Conservation (phyloP, 2,888 invertebrate genomes). For the Dascillus cervinus region DNA sequence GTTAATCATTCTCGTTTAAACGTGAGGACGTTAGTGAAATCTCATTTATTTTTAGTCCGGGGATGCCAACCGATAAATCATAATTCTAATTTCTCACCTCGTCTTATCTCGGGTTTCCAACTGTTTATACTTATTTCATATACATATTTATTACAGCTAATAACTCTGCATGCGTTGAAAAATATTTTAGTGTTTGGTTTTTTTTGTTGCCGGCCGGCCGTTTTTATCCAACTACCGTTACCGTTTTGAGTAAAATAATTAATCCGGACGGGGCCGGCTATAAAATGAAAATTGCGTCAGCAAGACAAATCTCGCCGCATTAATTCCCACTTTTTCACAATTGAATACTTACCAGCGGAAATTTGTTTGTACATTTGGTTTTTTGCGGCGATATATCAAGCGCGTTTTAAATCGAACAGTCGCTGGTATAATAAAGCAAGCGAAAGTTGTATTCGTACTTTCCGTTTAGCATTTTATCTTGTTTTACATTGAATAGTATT, state of each 20-base stretch:
- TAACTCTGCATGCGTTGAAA: slow-evolving; percentile 8
- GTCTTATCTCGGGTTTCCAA: slow-evolving; percentile 18
- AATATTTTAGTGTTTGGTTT: slow-evolving; percentile 5
- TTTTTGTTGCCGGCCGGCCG: slow-evolving; percentile 1
- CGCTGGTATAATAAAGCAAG: slow-evolving; percentile 24
- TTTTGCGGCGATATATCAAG: no score
- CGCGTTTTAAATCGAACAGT: no score
- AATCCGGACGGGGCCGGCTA: no score
- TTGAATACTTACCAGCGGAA: no score
- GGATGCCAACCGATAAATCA: slow-evolving; percentile 17
- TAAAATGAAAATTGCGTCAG: no score
- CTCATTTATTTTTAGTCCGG: slow-evolving; percentile 14
- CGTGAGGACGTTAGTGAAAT: slow-evolving; percentile 12
- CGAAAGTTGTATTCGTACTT: slow-evolving; percentile 24
- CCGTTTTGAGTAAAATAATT: no score
- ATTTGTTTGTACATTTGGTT: no score
- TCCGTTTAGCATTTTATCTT: slow-evolving; percentile 35
- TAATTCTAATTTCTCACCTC: slow-evolving; percentile 21
- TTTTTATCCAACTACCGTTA: no score
- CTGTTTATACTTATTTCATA: slow-evolving; percentile 17
- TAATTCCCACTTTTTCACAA: no score
- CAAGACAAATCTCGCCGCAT: no score
- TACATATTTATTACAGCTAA: slow-evolving; percentile 13
- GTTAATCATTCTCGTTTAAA: slow-evolving; percentile 13
- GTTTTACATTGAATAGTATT: slow-evolving; percentile 38